Evolutionary conservation across 2,888 invertebrate genomes (phyloP).

Genomic region (Zeuzera pyrina): DNA sequence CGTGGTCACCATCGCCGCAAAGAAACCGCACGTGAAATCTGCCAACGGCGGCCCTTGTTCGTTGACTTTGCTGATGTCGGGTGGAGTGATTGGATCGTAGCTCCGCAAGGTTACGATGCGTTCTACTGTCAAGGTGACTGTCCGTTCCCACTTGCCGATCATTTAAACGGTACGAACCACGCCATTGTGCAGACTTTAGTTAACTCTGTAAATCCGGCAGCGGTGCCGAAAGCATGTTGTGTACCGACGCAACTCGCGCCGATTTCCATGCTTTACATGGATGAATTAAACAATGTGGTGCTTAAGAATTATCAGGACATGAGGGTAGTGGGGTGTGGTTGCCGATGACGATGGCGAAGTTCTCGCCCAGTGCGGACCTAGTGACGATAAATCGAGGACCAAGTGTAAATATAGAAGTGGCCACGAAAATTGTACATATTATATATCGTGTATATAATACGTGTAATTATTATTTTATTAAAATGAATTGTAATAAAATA

Average conservation of each 20-base stretch:
- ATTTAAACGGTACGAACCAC: constrained; percentile 97
- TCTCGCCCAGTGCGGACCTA: constrained; percentile 43
- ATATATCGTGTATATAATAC: constrained; percentile 65
- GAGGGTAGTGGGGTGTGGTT: constrained; percentile 98
- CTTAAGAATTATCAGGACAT: constrained; percentile 99
- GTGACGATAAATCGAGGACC: constrained; percentile 67
- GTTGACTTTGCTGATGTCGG: constrained; percentile 97
- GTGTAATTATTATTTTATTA: constrained; percentile 72
- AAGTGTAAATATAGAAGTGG: constrained; percentile 69
- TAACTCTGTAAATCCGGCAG: constrained; percentile 91
- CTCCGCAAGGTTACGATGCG: constrained; percentile 96
- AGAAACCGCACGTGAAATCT: constrained; percentile 83
- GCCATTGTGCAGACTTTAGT: constrained; percentile 98
- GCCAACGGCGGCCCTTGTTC: constrained; percentile 90
- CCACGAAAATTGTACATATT: constrained; percentile 65
- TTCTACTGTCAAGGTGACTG: constrained; percentile 97
- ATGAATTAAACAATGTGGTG: constrained; percentile 94
- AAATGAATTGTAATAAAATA: constrained; percentile 66
- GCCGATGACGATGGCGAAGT: constrained; percentile 81
- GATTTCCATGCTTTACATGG: constrained; percentile 97
- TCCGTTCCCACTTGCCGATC: constrained; percentile 93
- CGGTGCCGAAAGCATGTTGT: constrained; percentile 97
- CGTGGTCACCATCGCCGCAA: constrained; percentile 77
- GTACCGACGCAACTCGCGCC: constrained; percentile 95
- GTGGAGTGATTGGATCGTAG: constrained; percentile 99